These are phyloP conservation scores for Thermophis baileyi DNA, from an alignment of 2,113 vertebrate genomes.

Conservation along the genomic window DNA sequence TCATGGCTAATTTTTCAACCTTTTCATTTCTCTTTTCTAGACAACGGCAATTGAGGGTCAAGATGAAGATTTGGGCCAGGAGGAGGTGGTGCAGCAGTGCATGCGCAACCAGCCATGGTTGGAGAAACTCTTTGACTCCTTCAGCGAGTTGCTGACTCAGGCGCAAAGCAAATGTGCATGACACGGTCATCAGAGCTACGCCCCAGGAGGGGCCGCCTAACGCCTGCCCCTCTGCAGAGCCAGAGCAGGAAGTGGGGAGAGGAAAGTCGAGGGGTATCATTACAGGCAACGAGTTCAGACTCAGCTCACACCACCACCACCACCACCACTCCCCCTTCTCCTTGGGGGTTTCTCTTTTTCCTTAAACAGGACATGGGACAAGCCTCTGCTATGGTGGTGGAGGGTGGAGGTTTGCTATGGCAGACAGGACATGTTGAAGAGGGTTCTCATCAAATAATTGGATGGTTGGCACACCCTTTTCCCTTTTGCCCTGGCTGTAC, in stretches of 20 bases:
- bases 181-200: slow-evolving; percentile 30
- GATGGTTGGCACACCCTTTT: slow-evolving; percentile 24
- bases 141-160: slow-evolving; percentile 82
- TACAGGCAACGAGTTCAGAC: slow-evolving; percentile 27
- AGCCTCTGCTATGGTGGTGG: neutral
- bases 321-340: neutral
- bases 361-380: slow-evolving; percentile 9
- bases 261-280: slow-evolving; percentile 25
- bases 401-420: neutral
- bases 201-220: neutral
- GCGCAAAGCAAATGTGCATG: slow-evolving; percentile 70
- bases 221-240: slow-evolving; percentile 8
- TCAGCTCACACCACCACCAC: slow-evolving; percentile 3
- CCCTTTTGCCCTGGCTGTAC: slow-evolving; percentile 33
- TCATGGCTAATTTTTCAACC: neutral
- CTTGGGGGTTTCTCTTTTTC: neutral
- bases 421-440: slow-evolving; percentile 9
- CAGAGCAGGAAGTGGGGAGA: slow-evolving; percentile 31
- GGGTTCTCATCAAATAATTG: slow-evolving; percentile 19
- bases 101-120: slow-evolving; percentile 90
- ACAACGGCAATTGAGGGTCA: slow-evolving; percentile 85
- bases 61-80: slow-evolving; percentile 84
- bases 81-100: slow-evolving; percentile 92
- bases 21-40: slow-evolving; percentile 51
- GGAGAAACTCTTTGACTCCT: slow-evolving; percentile 84